Evolutionary conservation across 1,140 invertebrate species (phyloP).

Genomic region (Drosophila seguyi): DNA sequence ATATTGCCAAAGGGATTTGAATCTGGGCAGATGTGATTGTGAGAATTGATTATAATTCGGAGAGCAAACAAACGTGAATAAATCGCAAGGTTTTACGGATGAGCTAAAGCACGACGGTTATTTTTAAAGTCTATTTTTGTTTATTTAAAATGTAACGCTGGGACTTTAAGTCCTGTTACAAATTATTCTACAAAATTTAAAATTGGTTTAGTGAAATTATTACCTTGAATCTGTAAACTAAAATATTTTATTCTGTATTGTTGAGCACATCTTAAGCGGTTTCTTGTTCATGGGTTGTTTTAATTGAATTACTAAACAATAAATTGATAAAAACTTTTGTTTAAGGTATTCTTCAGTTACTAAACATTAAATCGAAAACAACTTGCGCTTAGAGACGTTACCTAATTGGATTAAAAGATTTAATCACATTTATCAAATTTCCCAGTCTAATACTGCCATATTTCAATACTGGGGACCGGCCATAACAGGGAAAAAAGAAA

Average conservation of each 20-base stretch:
- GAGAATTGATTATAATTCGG: slow-evolving; percentile 58
- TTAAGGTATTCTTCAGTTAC: no score
- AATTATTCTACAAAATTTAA: background rate
- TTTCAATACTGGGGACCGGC: slow-evolving; percentile 33
- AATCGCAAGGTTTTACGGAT: slow-evolving; percentile 6
- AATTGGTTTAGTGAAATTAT: background rate
- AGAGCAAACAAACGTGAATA: slow-evolving; percentile 35
- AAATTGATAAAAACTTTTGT: background rate
- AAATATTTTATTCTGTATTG: background rate
- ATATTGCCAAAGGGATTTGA: slow-evolving; percentile 60
- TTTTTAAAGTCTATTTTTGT: slow-evolving; percentile 10
- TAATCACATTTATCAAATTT: slow-evolving; percentile 47
- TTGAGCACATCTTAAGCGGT: no score
- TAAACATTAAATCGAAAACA: background rate
- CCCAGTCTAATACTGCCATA: slow-evolving; percentile 28
- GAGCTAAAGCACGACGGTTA: background rate
- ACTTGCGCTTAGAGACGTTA: background rate
- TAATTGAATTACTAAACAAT: background rate
- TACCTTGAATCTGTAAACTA: background rate
- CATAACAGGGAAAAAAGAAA: slow-evolving; percentile 9
- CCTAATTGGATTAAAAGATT: slow-evolving; percentile 46
- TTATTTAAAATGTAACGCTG: background rate
- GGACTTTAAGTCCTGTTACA: background rate
- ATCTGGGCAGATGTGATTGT: slow-evolving; percentile 64
- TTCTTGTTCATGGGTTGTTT: no score